Evolutionary conservation across 2,797 vertebrate species (phyloP), one percentile per base, ranked within the genome.

Genomic region (Hippocampus kuda): DNA sequence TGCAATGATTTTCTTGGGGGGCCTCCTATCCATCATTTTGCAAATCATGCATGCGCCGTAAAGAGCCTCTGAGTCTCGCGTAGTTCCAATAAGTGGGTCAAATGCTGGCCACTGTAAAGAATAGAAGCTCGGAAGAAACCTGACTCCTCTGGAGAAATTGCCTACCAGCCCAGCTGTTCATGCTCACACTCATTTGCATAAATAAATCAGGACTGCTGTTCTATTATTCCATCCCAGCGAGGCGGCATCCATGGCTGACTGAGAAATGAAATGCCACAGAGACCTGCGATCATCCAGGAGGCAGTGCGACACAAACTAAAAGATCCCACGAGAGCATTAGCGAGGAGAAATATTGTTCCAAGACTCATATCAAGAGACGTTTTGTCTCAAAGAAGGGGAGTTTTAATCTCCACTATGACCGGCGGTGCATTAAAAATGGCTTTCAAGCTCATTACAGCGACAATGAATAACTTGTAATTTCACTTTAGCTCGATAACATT

Each of bases 261-360:
- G 81, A 74, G 69, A 85, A 85, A 82, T 81, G 70, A 81, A 86
- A 86, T 86, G 81, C 83, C 83, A 83, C 72, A 53, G 84, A 87
- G 88, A 85, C 78, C 73, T 75, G 65, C 70, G 75, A 83, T 85
- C 80, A 77, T 80, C 75, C 62, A 64, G 69, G 70, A 76, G 75
- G 72, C 77, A 71, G 70, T 16, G 68, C 26, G 59, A 79, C 67
- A 67, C 38, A 69, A 75, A 77, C 74, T 67, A 72, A 84, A 77
- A 76, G 72, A 82, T 65, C 74, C 75, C 72, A 64, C 0, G 71
- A 79, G 77, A 80, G 80, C 70, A 75, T 78, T 38, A 67, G 65
- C 51, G 65, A 72, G 30, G 59, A 82, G 66, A 85, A 76, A 78
- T 69, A 70, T 77, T 72, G 71, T 75, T 75, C 64, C 69, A 71